Percentiles rank a stretch among this genome's conserved stretches.
These are phyloP conservation scores for Chaetodon auriga DNA, from an alignment of 2,113 vertebrate genomes.

Conservation along the genomic window DNA sequence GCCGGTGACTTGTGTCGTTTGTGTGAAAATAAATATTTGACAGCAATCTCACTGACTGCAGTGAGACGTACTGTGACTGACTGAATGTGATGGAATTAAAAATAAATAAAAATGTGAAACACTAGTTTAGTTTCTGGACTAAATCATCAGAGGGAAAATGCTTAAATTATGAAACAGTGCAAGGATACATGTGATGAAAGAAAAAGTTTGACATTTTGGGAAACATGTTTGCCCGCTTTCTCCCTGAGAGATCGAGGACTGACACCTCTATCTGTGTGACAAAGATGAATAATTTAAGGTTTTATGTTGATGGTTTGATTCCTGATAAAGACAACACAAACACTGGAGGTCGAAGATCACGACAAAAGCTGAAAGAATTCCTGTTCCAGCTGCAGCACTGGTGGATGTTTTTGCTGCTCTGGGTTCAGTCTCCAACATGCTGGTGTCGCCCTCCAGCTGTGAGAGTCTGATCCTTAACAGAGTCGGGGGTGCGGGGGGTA, in stretches of 20 bases:
- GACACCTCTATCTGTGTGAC: too few species aligned
- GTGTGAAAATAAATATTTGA: neutral
- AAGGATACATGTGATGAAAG: neutral
- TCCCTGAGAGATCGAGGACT: neutral
- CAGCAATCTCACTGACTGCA: neutral
- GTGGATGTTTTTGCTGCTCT: constrained; percentile 22
- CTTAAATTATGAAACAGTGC: neutral
- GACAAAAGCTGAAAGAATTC: constrained; percentile 21
- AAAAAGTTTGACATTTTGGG: neutral
- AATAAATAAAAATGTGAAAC: neutral
- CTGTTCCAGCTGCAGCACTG: constrained; percentile 18
- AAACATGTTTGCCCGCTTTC: neutral
- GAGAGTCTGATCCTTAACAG: constrained; percentile 12
- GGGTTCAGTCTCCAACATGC: neutral
- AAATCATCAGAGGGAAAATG: neutral
- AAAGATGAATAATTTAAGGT: neutral
- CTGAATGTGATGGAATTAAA: neutral
- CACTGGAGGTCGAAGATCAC: neutral
- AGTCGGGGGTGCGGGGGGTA: neutral
- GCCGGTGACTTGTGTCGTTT: neutral
- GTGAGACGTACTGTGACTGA: neutral
- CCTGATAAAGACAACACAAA: constrained; percentile 11
- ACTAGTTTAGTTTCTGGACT: neutral
- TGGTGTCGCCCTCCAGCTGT: constrained; percentile 22
- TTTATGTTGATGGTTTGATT: neutral